Conservation (phyloP, 2,113 vertebrate species). For the Aphyosemion australe region DNA sequence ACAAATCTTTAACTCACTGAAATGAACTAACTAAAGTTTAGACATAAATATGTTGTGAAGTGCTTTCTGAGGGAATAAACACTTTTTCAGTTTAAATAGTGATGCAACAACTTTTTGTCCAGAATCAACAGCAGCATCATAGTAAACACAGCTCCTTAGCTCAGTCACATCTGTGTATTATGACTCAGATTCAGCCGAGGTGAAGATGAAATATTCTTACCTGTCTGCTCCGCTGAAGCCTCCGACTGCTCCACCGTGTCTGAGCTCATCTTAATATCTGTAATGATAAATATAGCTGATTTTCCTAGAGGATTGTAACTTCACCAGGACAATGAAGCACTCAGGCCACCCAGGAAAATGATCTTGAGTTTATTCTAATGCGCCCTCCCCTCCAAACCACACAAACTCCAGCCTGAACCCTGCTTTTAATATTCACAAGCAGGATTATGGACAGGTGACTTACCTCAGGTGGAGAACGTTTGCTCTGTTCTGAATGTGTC, state of each 20-base stretch:
- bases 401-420: constrained; percentile 62
- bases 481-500: constrained; percentile 12
- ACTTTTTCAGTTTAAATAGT: background rate
- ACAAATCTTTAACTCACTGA: too few relatives aligned
- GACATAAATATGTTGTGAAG: too few relatives aligned
- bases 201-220: constrained; percentile 78
- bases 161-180: background rate
- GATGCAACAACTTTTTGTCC: background rate
- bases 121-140: constrained; percentile 4
- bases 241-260: constrained; percentile 88
- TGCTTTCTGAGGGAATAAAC: background rate
- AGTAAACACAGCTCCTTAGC: constrained; percentile 11
- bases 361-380: constrained; percentile 90
- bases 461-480: constrained; percentile 45
- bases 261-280: constrained; percentile 96
- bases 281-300: constrained; percentile 86
- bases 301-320: constrained; percentile 89
- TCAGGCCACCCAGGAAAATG: constrained; percentile 82
- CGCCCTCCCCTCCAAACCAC: constrained; percentile 60
- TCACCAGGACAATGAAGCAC: constrained; percentile 80
- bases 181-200: background rate
- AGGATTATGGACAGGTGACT: constrained; percentile 30
- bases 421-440: constrained; percentile 89
- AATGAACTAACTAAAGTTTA: too few relatives aligned
- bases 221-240: constrained; percentile 79